Percentiles rank a stretch among this genome's conserved stretches.
These are phyloP conservation scores for Akabosia matsudoensis DNA, from an alignment of 1,140 invertebrate species.

Conservation along the genomic window DNA sequence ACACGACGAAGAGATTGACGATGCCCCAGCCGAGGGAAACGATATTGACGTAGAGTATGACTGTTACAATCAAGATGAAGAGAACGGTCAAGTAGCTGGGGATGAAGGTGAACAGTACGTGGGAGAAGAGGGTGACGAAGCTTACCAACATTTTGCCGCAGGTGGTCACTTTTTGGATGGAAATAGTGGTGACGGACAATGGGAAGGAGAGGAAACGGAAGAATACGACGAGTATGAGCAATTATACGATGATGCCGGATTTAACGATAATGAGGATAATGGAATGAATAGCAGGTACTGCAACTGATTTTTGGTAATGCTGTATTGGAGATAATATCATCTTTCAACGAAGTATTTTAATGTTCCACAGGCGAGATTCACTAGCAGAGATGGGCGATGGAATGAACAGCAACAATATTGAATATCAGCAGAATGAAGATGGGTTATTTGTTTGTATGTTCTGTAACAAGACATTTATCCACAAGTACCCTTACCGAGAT, in stretches of 20 bases:
- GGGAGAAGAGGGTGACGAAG: neutral
- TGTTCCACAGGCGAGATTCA: neutral
- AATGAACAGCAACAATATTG: conserved; percentile 24
- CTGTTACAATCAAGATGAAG: neutral
- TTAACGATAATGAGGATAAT: neutral
- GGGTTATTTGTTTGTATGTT: conserved; percentile 44
- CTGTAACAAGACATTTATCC: conserved; percentile 43
- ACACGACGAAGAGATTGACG: neutral
- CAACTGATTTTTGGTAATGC: too few relatives aligned
- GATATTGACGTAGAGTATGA: conserved; percentile 15
- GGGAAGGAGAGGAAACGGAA: neutral
- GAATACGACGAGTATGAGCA: conserved; percentile 8
- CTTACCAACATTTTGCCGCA: neutral
- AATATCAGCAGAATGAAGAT: conserved; percentile 38
- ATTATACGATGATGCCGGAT: conserved; percentile 8
- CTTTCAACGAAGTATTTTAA: too few relatives aligned
- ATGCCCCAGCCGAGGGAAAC: neutral
- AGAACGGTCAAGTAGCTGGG: neutral
- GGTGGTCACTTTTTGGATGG: conserved; percentile 1
- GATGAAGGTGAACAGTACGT: neutral
- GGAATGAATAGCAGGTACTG: neutral
- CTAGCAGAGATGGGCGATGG: neutral
- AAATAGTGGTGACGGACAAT: neutral
- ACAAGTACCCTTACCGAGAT: conserved; percentile 46
- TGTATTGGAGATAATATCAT: too few relatives aligned